Evolutionary conservation across 2,888 invertebrate genomes (phyloP).

Genomic region (Maniola hyperantus): DNA sequence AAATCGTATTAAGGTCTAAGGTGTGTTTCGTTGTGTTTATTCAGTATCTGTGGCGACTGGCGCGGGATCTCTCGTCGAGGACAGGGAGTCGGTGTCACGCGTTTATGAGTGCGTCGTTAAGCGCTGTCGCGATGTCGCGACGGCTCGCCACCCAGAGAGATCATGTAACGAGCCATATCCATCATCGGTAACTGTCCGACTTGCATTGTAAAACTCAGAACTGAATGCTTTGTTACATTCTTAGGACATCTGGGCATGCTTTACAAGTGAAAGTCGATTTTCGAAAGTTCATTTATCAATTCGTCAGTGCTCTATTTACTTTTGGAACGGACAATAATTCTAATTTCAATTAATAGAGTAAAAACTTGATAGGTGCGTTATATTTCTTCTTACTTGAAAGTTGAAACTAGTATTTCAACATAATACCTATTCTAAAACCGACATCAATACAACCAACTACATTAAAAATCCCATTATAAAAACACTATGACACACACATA

Average conservation of each 20-base stretch:
- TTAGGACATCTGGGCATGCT: not conserved
- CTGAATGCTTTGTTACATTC: constrained; percentile 20
- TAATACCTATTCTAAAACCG: not conserved
- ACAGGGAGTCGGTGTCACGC: constrained; percentile 70
- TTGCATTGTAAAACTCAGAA: constrained; percentile 22
- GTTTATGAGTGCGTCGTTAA: constrained; percentile 68
- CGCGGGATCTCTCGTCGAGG: constrained; percentile 63
- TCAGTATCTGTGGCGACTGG: constrained; percentile 65
- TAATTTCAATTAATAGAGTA: too few relatives aligned
- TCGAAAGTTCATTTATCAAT: constrained; percentile 13
- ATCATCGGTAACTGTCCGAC: constrained; percentile 71
- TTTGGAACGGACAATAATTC: not conserved
- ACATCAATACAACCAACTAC: not conserved
- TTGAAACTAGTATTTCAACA: not conserved
- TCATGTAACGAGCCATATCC: constrained; percentile 69
- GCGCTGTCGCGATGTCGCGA: constrained; percentile 48
- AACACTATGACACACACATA: not conserved
- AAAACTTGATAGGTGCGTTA: too few relatives aligned
- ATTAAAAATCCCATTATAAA: constrained; percentile 1
- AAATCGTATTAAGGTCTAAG: constrained; percentile 74
- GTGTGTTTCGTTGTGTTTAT: constrained; percentile 63
- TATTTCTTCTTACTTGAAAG: not conserved
- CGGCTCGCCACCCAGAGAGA: constrained; percentile 65
- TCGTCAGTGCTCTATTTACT: constrained; percentile 8
- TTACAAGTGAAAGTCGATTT: constrained; percentile 9